phyloP scores from a whole-genome alignment of 92 coral and sea anemone species.

The Bergia sp. region DNA sequence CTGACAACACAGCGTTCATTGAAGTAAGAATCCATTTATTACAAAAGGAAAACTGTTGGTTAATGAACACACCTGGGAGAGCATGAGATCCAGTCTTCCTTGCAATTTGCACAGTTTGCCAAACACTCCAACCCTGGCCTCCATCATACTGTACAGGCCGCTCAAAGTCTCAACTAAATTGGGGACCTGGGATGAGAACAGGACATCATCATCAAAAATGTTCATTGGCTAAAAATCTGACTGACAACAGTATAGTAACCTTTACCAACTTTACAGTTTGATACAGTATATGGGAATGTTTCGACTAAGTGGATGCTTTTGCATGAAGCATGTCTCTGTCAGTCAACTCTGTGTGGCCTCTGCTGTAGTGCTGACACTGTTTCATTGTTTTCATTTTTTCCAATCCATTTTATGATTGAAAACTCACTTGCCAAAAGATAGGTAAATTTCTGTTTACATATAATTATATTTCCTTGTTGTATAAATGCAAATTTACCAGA shows the following conservation, averaged over 20 bases:
- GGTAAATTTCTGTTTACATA: no score
- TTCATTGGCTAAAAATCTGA: not conserved
- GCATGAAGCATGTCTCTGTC: no score
- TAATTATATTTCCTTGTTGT: no score
- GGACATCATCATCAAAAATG: not conserved
- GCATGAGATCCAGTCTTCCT: constrained; percentile 92
- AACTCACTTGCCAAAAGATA: no score
- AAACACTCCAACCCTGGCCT: constrained; percentile 87
- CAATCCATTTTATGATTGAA: no score
- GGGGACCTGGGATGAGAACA: constrained; percentile 72
- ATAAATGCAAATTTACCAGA: no score
- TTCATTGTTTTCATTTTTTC: no score
- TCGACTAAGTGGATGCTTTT: no score
- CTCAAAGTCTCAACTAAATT: constrained; percentile 85
- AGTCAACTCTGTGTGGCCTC: no score
- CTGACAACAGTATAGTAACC: not conserved
- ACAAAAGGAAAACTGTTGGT: not conserved
- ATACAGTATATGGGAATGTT: no score
- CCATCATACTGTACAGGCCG: constrained; percentile 89
- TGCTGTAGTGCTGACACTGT: no score
- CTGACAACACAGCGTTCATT: not conserved
- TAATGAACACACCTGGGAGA: constrained; percentile 75
- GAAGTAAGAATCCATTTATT: not conserved
- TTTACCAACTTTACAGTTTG: not conserved
- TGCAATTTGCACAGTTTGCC: constrained; percentile 90